A percentile compares a stretch with the other conserved stretches of the same genome.
Conservation (phyloP, 2,797 vertebrate genomes). For the Pogonophryne albipinna region DNA sequence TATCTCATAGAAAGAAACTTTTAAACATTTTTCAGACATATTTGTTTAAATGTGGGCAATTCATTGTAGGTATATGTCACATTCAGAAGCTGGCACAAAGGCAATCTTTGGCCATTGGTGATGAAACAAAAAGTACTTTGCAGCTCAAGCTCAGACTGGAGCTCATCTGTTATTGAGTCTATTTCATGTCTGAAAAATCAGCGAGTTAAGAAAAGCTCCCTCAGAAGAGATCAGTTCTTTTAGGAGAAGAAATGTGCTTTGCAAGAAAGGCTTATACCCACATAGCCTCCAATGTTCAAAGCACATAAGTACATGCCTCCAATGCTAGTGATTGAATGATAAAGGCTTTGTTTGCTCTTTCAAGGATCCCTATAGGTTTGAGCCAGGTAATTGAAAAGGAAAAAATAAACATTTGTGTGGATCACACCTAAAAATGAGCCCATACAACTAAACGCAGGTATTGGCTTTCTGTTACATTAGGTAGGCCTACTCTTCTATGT, state of each 20-base stretch:
- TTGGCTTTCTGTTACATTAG: slow-evolving; percentile 31
- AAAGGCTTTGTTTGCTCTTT: slow-evolving; percentile 67
- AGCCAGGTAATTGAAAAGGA: slow-evolving; percentile 61
- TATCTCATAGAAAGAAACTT: background rate
- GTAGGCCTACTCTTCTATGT: slow-evolving; percentile 8
- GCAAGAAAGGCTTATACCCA: slow-evolving; percentile 57
- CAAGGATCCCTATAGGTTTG: slow-evolving; percentile 60
- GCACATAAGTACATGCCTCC: slow-evolving; percentile 52
- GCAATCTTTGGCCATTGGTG: slow-evolving; percentile 15
- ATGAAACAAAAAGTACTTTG: slow-evolving; percentile 31
- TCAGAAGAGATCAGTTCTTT: slow-evolving; percentile 48
- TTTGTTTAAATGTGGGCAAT: background rate
- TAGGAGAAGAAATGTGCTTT: slow-evolving; percentile 34
- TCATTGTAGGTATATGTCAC: slow-evolving; percentile 4
- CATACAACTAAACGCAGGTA: slow-evolving; percentile 35
- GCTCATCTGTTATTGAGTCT: slow-evolving; percentile 14
- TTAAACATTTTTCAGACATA: background rate
- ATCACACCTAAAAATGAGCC: slow-evolving; percentile 43
- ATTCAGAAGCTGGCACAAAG: slow-evolving; percentile 14
- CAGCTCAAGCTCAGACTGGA: slow-evolving; percentile 4
- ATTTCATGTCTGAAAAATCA: slow-evolving; percentile 43
- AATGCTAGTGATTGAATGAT: slow-evolving; percentile 68
- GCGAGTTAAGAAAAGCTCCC: slow-evolving; percentile 44
- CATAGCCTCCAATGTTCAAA: slow-evolving; percentile 62
- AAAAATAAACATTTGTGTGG: slow-evolving; percentile 46